These are phyloP conservation scores for Brachyptera putata DNA, from an alignment of 2,888 invertebrate genomes.

Conservation along the genomic window DNA sequence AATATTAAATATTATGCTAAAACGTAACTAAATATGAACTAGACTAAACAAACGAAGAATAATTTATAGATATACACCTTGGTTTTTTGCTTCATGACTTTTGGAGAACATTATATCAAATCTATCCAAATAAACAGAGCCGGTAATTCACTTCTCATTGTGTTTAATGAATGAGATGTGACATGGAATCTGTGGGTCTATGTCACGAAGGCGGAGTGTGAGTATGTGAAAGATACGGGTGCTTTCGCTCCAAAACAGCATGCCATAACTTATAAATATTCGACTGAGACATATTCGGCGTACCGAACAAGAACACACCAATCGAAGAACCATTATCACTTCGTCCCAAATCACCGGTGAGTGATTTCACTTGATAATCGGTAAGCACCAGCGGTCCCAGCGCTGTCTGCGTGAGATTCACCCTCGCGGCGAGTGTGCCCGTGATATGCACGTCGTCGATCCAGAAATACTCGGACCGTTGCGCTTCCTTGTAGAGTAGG, in stretches of 20 bases:
- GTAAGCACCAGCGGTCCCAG: conserved; percentile 48
- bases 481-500: conserved; percentile 55
- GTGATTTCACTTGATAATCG: conserved; percentile 38
- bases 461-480: conserved; percentile 68
- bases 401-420: conserved; percentile 54
- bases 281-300: conserved; percentile 49
- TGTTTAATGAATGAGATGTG: too few species aligned
- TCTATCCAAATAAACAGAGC: too few species aligned
- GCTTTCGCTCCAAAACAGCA: conserved; percentile 37
- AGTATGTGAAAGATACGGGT: neutral
- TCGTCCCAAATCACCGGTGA: neutral
- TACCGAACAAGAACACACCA: conserved; percentile 53
- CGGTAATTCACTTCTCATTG: too few species aligned
- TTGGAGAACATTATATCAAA: too few species aligned
- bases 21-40: too few species aligned
- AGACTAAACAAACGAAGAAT: too few species aligned
- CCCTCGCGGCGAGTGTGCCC: conserved; percentile 57
- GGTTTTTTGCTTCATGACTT: too few species aligned
- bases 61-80: too few species aligned
- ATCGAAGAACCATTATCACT: conserved; percentile 33
- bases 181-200: too few species aligned
- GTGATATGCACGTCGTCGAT: conserved; percentile 80
- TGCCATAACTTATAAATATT: conserved; percentile 53
- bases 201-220: conserved; percentile 7
- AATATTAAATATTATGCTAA: too few species aligned